Evolutionary conservation across 2,888 invertebrate species (phyloP).

Genomic region (Diaperis boleti): DNA sequence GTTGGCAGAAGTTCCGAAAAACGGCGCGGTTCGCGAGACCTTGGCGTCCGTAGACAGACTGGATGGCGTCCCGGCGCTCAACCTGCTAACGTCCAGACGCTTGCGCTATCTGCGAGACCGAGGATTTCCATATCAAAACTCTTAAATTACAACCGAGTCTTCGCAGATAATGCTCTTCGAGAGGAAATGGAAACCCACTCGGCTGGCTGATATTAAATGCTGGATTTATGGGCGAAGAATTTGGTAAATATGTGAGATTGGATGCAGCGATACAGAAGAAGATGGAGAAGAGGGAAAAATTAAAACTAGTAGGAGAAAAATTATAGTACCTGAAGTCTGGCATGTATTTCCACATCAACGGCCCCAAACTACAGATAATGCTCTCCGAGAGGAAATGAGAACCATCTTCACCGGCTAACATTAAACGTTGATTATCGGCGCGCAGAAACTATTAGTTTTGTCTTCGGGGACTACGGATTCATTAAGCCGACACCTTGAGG

Average conservation of each 20-base stretch:
- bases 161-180: constrained; percentile 26
- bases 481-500: constrained; percentile 24
- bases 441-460: constrained; percentile 27
- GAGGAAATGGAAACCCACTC: constrained; percentile 42
- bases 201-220: constrained; percentile 34
- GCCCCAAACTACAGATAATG: constrained; percentile 30
- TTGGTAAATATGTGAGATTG: constrained; percentile 22
- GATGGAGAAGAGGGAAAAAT: too few relatives aligned
- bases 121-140: constrained; percentile 41
- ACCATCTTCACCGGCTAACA: constrained; percentile 36
- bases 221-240: constrained; percentile 25
- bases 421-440: constrained; percentile 38
- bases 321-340: too few relatives aligned
- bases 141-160: constrained; percentile 1
- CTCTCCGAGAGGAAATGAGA: constrained; percentile 41
- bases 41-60: constrained; percentile 65
- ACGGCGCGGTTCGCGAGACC: constrained; percentile 53
- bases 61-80: constrained; percentile 63
- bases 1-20: constrained; percentile 27
- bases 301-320: too few relatives aligned
- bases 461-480: constrained; percentile 12
- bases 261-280: too few relatives aligned
- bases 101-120: constrained; percentile 56
- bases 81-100: constrained; percentile 57
- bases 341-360: too few relatives aligned